Conservation (phyloP, 2,113 vertebrate species). For the Calidris pugnax region DNA sequence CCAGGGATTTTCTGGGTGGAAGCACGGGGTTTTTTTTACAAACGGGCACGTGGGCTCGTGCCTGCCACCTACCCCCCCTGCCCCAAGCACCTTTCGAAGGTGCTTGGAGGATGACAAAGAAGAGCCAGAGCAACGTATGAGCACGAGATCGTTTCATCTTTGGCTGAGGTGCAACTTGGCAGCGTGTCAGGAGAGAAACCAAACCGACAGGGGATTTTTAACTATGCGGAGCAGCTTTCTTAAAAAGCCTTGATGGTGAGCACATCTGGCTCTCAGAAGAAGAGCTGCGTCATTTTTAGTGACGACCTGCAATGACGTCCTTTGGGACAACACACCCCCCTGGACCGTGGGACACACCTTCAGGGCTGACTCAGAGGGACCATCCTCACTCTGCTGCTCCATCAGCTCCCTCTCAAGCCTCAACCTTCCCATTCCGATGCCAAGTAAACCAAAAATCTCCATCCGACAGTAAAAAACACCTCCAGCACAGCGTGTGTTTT, state of each 20-base stretch:
- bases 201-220: background rate
- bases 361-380: slow-evolving; percentile 3
- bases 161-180: background rate
- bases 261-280: slow-evolving; percentile 7
- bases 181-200: background rate
- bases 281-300: background rate
- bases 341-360: background rate
- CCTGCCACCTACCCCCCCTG: background rate
- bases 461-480: background rate
- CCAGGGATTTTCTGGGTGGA: background rate
- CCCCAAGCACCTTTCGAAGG: background rate
- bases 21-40: background rate
- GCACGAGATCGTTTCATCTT: background rate
- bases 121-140: background rate
- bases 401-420: background rate
- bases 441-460: background rate
- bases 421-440: background rate
- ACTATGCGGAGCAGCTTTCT: slow-evolving; percentile 35
- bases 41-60: background rate
- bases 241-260: background rate
- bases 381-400: background rate
- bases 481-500: accelerated
- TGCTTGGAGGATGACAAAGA: slow-evolving; percentile 16
- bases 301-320: background rate
- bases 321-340: background rate